These are phyloP conservation scores for Xyrauchen texanus DNA, from an alignment of 2,113 vertebrate genomes.

Conservation along the genomic window DNA sequence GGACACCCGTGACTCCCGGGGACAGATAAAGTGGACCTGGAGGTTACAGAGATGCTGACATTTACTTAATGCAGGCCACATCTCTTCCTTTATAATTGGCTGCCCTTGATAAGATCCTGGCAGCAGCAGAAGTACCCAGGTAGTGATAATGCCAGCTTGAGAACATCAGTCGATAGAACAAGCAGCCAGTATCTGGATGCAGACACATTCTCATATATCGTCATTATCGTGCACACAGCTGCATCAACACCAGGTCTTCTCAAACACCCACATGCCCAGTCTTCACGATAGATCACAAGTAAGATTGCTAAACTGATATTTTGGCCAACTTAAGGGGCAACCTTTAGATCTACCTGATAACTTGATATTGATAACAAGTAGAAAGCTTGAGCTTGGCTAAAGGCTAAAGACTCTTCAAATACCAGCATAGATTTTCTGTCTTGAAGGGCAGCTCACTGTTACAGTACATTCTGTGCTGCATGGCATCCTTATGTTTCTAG, in stretches of 20 bases:
- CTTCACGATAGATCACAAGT: not conserved
- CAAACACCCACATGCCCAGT: not conserved
- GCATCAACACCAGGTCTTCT: not conserved
- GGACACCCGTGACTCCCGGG: conserved; percentile 13
- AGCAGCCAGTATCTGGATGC: conserved; percentile 3
- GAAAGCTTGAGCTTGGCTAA: conserved; percentile 6
- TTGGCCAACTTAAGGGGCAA: conserved; percentile 2
- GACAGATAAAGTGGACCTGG: conserved; percentile 61
- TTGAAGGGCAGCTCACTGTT: not conserved
- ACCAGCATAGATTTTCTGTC: conserved; percentile 44
- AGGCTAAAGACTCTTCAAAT: conserved; percentile 42
- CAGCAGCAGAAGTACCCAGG: conserved; percentile 54
- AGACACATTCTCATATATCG: not conserved
- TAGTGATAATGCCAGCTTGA: conserved; percentile 57
- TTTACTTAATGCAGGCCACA: conserved; percentile 67
- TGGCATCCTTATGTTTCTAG: too few relatives aligned
- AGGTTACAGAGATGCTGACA: conserved; percentile 64
- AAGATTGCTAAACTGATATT: not conserved
- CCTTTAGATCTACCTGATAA: conserved; percentile 24
- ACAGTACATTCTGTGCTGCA: not conserved
- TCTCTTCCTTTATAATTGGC: conserved; percentile 72
- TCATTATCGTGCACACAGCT: not conserved
- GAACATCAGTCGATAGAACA: conserved; percentile 52
- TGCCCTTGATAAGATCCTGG: conserved; percentile 73
- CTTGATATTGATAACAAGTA: conserved; percentile 25